Evolutionary conservation across 2,113 vertebrate genomes (phyloP), one percentile per base, ranked within the genome.

Genomic region (Urocynchramus pylzowi): DNA sequence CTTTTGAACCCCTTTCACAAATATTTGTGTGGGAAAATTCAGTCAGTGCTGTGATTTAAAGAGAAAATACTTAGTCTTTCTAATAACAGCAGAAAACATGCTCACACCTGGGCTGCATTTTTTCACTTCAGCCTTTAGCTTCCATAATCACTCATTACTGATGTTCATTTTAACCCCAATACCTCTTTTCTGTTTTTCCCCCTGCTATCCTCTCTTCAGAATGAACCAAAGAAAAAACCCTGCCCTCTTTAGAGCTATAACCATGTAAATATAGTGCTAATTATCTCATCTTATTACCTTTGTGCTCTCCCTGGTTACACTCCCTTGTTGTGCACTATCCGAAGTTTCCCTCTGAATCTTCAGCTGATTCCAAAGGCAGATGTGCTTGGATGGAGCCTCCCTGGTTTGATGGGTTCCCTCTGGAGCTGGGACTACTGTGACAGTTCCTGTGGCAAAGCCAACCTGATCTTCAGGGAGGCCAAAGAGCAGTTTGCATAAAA

Each of bases 31-130:
- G 31, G 26, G 28, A 57, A 24, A 10, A 74, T 60, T 87, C 77
- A 76, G 53, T 56, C 70, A 71, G 20, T 84, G 50, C 41, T 74
- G 54, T 49, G 69, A 87, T 50, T 92, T 84, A 64, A 92, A 60
- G 69, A 75, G 73, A 90, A 94, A 95, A 89, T 49, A 49, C 26
- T 90, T 81, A 0, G 7, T 80, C 47, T 86, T 49, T 84, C 65
- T 78, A 70, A 23, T 71, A 68, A 53, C 30, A 39, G 44, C 65
- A 84, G 41, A 57, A 80, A 87, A 93, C 78, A 73, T 76, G 87
- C 78, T 94, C 82, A 82, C 91, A 83, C 78, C 39, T 90, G 89
- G 94, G 85, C 63, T 87, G 67, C 61, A 50, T 83, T 94, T 95
- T 96, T 93, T 93, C 69, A 73, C 42, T 35, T 78, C 60, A 68